Evolutionary conservation across 1,140 invertebrate genomes (phyloP), one percentile per base, ranked within the genome.

Genomic region (Formica selysi): DNA sequence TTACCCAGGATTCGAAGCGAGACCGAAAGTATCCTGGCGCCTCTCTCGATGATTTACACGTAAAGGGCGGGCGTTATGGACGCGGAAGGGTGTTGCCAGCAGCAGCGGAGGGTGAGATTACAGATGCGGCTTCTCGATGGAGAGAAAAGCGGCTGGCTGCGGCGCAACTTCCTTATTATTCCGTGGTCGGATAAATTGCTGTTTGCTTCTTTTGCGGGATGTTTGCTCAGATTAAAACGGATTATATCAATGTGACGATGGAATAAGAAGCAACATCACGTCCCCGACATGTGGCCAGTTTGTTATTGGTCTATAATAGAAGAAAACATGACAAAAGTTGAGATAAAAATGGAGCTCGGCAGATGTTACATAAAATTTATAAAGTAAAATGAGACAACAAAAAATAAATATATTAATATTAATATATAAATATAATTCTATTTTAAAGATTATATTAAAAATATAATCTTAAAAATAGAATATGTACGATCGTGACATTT

Each of bases 121-220:
- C 68, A 29, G 26, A 54, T 32, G 54, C 44, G 44, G 11, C 8
- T 67, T 48, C 44, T 19, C n/a, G 22, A 65, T 10, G 41, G 41
- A n/a, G 36, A 76, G 48, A n/a, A 41, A 76, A 59, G 13, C 61
- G 10, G 16, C 41, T 64, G 44, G 10, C 0, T 32, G 26, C 59
- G 7, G 13, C 19, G 61, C 64, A 61, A 91, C 92, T 93, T 93
- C 91, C 91, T 91, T 93, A 89, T 93, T 93, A 92, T 93, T 93
- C 79, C 79, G 67, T 81, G 91, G 67, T 76, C 83, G 70, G 87
- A 91, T 92, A 92, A 93, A 93, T 93, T 91, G 76, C 89, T 91
- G 90, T 93, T 93, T 93, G 90, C 90, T 93, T 91, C 92, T 93
- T 93, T 92, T 91, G 87, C 86, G 87, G 87, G 36, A 73, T 92